Evolutionary conservation across 2,113 vertebrate genomes (phyloP), one percentile per base, ranked within the genome.

Genomic region (Nasalis larvatus): DNA sequence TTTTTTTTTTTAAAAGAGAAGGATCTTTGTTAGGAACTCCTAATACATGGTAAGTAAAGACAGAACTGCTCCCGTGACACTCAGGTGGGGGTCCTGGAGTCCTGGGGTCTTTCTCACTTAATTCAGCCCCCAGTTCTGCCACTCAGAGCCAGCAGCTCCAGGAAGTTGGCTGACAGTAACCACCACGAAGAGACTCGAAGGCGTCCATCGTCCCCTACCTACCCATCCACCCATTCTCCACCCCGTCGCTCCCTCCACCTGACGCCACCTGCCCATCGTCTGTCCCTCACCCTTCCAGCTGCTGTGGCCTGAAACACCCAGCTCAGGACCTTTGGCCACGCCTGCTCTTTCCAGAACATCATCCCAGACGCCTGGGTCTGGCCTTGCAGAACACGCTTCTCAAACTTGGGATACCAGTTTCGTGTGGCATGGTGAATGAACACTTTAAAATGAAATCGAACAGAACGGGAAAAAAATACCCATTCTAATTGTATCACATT

Each of bases 11-110:
- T 30, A 45, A 77, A 16, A 66, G 23, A n/a, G 69, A 68, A n/a
- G n/a, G 17, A 6, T 12, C 45, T 23, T 47, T 4, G 6, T 27
- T 3, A 60, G 84, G 32, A 86, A 47, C 32, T 8, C 42, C 2
- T 3, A 25, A 49, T 0, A 12, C 3, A 12, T 20, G 3, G 0
- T 0, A 32, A 3, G 32, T 12, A 66, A 7, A 52, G 3, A 11
- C 6, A 76, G 0, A 37, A 17, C 42, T 8, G 20, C 17, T n/a
- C 14, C 37, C 1, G 1, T 3, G 78, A 40, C 25, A 20, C 35
- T 73, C 73, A 1, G 52, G 32, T 27, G 27, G 13, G 76, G 18
- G 52, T 54, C 52, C 18, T 54, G 52, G 52, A 20, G 37, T 30
- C 25, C 45, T 54, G 8, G 3, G 14, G 45, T 47, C 42, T 40